Evolutionary conservation across 1,140 invertebrate species (phyloP).

Genomic region (Dreissena rostriformis): DNA sequence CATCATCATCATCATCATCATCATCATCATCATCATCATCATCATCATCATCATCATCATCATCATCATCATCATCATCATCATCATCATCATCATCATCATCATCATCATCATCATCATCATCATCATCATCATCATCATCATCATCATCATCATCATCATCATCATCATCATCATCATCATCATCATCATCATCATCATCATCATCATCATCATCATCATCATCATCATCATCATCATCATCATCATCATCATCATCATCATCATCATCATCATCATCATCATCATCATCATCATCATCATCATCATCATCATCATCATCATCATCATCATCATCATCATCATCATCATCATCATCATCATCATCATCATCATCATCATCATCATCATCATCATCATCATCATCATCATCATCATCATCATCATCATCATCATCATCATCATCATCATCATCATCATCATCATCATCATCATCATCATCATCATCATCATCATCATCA

Average conservation of each 20-base stretch:
- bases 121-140: too few relatives aligned
- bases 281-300: constrained; percentile 6
- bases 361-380: constrained; percentile 1
- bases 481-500: constrained; percentile 2
- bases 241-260: too few relatives aligned
- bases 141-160: too few relatives aligned
- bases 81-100: too few relatives aligned
- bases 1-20: neutral
- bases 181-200: too few relatives aligned
- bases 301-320: constrained; percentile 6
- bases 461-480: neutral
- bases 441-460: neutral
- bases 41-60: neutral
- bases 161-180: too few relatives aligned
- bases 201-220: too few relatives aligned
- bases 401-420: neutral
- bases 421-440: neutral
- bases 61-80: too few relatives aligned
- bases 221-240: too few relatives aligned
- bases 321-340: constrained; percentile 6
- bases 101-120: too few relatives aligned
- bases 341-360: constrained; percentile 6
- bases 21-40: constrained; percentile 3
- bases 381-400: neutral
- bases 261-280: too few relatives aligned